These are phyloP conservation scores for Halictus quadricinctus DNA, from an alignment of 2,888 invertebrate species.

Conservation along the genomic window DNA sequence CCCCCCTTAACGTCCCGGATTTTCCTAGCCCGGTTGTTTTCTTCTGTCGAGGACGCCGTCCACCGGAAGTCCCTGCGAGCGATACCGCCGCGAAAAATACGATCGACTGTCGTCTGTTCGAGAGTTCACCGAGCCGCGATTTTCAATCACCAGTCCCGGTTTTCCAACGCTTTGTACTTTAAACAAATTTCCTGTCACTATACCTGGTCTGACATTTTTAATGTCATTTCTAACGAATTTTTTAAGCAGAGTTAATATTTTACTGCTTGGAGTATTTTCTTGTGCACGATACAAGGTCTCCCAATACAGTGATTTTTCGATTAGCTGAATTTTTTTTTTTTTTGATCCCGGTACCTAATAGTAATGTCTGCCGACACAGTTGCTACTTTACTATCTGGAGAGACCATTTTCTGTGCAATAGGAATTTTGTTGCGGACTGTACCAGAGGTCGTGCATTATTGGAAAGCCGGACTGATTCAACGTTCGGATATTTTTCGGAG, in stretches of 20 bases:
- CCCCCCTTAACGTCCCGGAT: not conserved
- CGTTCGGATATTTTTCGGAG: not conserved
- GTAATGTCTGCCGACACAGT: too few species aligned
- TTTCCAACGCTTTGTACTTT: not conserved
- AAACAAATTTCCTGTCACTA: not conserved
- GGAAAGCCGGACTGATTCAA: not conserved
- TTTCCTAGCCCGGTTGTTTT: not conserved
- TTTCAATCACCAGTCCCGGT: not conserved
- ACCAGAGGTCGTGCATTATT: not conserved
- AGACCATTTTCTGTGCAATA: too few species aligned
- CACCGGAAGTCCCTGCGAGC: not conserved
- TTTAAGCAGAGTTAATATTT: not conserved
- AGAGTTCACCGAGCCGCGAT: slow-evolving; percentile 1
- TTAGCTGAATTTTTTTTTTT: too few species aligned
- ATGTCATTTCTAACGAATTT: not conserved
- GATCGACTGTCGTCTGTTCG: not conserved
- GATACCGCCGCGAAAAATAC: not conserved
- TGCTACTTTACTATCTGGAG: too few species aligned
- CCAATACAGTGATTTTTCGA: not conserved
- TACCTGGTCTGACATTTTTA: not conserved
- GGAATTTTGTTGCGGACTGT: not conserved
- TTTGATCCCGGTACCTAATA: too few species aligned
- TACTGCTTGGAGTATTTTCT: not conserved
- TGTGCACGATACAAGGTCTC: not conserved
- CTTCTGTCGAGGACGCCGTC: not conserved